Conservation (phyloP, 2,888 invertebrate genomes). For the Matsumyia berberina region DNA sequence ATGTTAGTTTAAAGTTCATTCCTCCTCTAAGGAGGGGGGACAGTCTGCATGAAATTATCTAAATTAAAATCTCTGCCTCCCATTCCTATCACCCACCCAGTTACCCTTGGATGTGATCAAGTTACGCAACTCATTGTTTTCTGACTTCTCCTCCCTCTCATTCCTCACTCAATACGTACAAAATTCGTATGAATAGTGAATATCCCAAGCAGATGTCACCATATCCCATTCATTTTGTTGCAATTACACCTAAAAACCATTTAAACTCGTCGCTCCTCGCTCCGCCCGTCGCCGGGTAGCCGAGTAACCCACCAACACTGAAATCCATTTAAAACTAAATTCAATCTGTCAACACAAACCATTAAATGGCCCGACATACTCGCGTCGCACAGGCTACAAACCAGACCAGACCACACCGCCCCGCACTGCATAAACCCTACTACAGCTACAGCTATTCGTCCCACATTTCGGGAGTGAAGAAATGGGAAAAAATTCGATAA, state of each 20-base stretch:
- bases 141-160: no score
- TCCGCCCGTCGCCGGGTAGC: conserved; percentile 5
- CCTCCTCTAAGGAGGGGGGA: no score
- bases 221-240: conserved; percentile 24
- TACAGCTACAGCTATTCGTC: conserved; percentile 34
- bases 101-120: no score
- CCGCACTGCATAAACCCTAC: conserved; percentile 29
- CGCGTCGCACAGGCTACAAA: conserved; percentile 12
- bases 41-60: no score
- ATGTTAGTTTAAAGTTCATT: no score
- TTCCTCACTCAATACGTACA: no score
- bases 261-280: conserved; percentile 4
- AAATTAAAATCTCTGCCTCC: no score
- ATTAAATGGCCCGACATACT: conserved; percentile 52
- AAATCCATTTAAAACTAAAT: conserved; percentile 72
- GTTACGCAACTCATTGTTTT: no score
- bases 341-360: conserved; percentile 75
- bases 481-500: conserved; percentile 47
- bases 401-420: conserved; percentile 6
- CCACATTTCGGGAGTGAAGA: conserved; percentile 10
- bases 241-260: conserved; percentile 53
- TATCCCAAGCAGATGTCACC: conserved; percentile 36
- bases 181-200: conserved; percentile 15
- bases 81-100: no score
- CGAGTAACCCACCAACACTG: conserved; percentile 37